A percentile compares a stretch with the other conserved stretches of the same genome.
Conservation (phyloP, 2,797 vertebrate genomes). For the Malurus splendens region DNA sequence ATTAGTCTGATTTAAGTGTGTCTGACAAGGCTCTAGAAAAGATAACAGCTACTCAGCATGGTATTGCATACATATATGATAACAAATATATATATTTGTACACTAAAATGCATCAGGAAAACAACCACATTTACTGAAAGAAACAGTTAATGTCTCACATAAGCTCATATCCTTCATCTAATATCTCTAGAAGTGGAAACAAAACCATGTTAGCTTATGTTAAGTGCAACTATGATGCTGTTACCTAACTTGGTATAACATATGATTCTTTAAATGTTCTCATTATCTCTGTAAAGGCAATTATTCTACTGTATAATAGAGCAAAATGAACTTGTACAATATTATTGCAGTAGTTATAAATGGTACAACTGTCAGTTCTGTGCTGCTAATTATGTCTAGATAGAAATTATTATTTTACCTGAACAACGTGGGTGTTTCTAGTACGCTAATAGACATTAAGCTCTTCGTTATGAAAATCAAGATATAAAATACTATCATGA, state of each 20-base stretch:
- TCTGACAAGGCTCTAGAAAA: background rate
- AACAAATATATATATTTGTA: background rate
- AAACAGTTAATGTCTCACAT: background rate
- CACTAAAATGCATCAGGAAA: background rate
- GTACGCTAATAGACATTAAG: background rate
- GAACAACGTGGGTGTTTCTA: background rate
- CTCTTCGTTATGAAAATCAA: background rate
- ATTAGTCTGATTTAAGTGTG: constrained; percentile 23
- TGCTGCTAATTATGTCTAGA: background rate
- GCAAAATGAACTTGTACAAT: constrained; percentile 26
- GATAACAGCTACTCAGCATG: background rate
- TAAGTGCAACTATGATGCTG: background rate
- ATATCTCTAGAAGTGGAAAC: background rate
- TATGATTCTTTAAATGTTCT: background rate
- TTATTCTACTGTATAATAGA: constrained; percentile 7
- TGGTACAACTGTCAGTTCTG: background rate
- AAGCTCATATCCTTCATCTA: background rate
- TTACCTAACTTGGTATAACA: background rate
- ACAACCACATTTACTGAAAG: background rate
- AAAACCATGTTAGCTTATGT: background rate
- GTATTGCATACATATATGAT: background rate
- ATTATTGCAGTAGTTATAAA: constrained; percentile 15
- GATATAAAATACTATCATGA: background rate
- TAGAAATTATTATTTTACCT: constrained; percentile 13
- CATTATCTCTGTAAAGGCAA: constrained; percentile 2